Evolutionary conservation across 2,888 invertebrate species (phyloP).

Genomic region (Rutpela maculata): DNA sequence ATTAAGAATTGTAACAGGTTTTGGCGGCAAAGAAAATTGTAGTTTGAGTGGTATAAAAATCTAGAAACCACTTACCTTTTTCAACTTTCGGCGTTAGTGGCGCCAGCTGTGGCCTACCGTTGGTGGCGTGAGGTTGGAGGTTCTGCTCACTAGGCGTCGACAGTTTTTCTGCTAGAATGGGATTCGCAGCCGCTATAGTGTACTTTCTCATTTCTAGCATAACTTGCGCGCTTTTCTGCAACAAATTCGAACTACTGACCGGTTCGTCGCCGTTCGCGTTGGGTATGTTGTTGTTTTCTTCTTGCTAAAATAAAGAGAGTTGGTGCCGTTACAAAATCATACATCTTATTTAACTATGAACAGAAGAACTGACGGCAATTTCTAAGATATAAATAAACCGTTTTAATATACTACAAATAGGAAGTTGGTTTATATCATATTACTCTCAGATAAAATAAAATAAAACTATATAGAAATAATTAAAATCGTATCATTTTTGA

Average conservation of each 20-base stretch:
- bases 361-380: no score
- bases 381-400: no score
- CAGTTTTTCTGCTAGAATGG: constrained; percentile 88
- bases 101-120: constrained; percentile 68
- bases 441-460: no score
- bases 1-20: neutral
- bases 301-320: constrained; percentile 70
- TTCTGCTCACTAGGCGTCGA: constrained; percentile 76
- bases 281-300: constrained; percentile 75
- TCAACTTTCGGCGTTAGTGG: constrained; percentile 72
- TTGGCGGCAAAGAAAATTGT: neutral
- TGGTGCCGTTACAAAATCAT: neutral
- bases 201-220: constrained; percentile 74
- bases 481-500: no score
- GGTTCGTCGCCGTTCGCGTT: constrained; percentile 62
- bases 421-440: no score
- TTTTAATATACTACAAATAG: no score
- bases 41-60: no score
- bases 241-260: constrained; percentile 60
- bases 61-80: constrained; percentile 70
- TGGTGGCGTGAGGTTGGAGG: constrained; percentile 55
- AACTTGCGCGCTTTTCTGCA: constrained; percentile 68
- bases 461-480: no score
- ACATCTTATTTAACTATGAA: neutral
- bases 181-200: constrained; percentile 91